phyloP scores from a whole-genome alignment of 2,888 invertebrate species.

The Resseliella maxima region DNA sequence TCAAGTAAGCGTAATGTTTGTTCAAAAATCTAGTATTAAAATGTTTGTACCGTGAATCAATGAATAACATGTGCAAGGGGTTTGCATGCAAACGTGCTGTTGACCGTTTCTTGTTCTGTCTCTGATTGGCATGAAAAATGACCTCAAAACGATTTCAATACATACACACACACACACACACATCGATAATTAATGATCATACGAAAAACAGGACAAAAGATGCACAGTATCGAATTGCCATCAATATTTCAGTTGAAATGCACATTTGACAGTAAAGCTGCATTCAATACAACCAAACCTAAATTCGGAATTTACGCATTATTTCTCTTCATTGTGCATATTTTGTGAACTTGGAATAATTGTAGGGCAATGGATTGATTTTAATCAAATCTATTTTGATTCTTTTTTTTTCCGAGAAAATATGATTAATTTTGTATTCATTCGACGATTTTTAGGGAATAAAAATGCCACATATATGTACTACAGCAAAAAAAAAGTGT shows the following conservation, averaged over 20 bases:
- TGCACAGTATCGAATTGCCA: slow-evolving; percentile 7
- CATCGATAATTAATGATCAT: slow-evolving; percentile 59
- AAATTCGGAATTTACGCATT: neutral
- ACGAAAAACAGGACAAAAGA: slow-evolving; percentile 57
- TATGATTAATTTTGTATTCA: slow-evolving; percentile 9
- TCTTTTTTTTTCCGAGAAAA: neutral
- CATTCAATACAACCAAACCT: neutral
- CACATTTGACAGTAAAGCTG: neutral
- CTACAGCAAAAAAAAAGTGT: neutral
- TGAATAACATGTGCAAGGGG: neutral
- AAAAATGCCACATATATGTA: neutral
- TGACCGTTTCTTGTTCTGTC: slow-evolving; percentile 56
- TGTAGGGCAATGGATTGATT: neutral
- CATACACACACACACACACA: slow-evolving; percentile 56
- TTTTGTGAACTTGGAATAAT: neutral
- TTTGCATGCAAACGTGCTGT: slow-evolving; percentile 19
- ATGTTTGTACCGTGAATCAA: neutral
- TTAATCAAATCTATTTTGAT: neutral
- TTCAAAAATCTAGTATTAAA: neutral
- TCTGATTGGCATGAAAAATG: slow-evolving; percentile 59
- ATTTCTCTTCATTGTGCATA: neutral
- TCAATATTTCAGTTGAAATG: neutral
- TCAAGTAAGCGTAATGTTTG: too few relatives aligned
- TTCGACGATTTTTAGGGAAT: neutral
- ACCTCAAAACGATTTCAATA: slow-evolving; percentile 60